Evolutionary conservation across 2,888 invertebrate genomes (phyloP), one percentile per base, ranked within the genome.

Genomic region (Sarcophaga rosellei): DNA sequence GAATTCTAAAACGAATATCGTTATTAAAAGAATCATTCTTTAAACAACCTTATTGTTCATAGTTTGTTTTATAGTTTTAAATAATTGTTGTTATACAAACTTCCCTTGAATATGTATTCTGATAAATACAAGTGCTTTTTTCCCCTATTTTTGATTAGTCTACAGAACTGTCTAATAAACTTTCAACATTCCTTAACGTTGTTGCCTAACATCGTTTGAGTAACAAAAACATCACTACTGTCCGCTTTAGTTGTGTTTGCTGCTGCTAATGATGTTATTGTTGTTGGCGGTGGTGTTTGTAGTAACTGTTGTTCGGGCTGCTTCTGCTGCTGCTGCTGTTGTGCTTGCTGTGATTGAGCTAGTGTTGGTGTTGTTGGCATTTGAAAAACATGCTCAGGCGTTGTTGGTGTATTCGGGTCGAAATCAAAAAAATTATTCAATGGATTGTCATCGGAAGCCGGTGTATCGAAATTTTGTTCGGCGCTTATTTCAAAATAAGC

Each of bases 401-500:
- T 20, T 72, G 81, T 76, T 44, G 84, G 78, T 63, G 84, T 77
- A 75, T 69, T 85, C 53, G 76, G 44, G 21, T 87, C 89, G 59
- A 88, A 69, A 10, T 92, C 92, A 87, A 94, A 94, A 77, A 94
- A 93, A 85, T 93, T 94, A 76, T 94, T 94, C 62, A 94, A 90
- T 2, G 93, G 93, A 88, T 93, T 93, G 76, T 93, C 94, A 85
- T 94, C 93, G 59, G 93, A 89, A 44, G 89, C 89, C 35, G 89
- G 90, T 61, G 92, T 92, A 79, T 94, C 93, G 86, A 93, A 91
- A 78, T 93, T 94, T 85, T 94, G 94, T 89, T 94, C 94, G 2
- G 94, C 92, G 23, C 94, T 93, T 61, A 94, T 93, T 89, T 94
- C 94, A 2, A 94, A 93, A 75, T 94, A 94, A 44, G 93, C 93